These are phyloP conservation scores for Danio choprae DNA, from an alignment of 2,797 vertebrate genomes.

Conservation along the genomic window DNA sequence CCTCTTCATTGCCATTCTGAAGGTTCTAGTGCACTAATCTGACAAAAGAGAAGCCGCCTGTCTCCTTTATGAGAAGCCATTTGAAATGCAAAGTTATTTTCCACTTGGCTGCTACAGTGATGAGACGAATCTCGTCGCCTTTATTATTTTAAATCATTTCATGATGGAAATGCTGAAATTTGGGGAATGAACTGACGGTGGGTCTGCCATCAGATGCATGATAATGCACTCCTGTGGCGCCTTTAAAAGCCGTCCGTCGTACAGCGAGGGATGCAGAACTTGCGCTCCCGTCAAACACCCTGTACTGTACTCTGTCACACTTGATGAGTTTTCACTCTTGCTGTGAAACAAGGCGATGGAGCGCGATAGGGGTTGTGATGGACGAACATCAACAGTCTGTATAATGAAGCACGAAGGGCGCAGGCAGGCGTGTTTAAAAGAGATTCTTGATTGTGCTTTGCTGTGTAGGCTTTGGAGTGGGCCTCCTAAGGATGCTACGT, in stretches of 20 bases:
- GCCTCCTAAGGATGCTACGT: not conserved
- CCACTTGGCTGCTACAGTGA: conserved; percentile 61
- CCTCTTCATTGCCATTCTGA: conserved; percentile 56
- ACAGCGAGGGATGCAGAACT: not conserved
- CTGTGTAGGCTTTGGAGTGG: not conserved
- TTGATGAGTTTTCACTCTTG: conserved; percentile 5
- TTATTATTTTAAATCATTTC: conserved; percentile 69
- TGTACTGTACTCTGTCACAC: not conserved
- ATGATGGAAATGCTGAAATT: conserved; percentile 63
- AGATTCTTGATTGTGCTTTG: not conserved
- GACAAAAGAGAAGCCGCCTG: conserved; percentile 54
- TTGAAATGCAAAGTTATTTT: conserved; percentile 68
- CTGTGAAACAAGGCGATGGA: not conserved
- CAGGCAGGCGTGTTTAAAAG: not conserved
- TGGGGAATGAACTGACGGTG: conserved; percentile 40
- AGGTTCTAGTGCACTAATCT: conserved; percentile 53
- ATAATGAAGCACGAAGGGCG: not conserved
- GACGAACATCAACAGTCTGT: not conserved
- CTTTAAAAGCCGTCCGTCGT: conserved; percentile 13
- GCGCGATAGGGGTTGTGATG: not conserved
- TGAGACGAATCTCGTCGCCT: conserved; percentile 61
- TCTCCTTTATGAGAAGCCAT: conserved; percentile 59
- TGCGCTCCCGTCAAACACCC: not conserved
- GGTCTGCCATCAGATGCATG: conserved; percentile 51
- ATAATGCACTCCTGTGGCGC: conserved; percentile 44